Conservation (phyloP, 2,888 invertebrate species). For the Desoria tigrina region DNA sequence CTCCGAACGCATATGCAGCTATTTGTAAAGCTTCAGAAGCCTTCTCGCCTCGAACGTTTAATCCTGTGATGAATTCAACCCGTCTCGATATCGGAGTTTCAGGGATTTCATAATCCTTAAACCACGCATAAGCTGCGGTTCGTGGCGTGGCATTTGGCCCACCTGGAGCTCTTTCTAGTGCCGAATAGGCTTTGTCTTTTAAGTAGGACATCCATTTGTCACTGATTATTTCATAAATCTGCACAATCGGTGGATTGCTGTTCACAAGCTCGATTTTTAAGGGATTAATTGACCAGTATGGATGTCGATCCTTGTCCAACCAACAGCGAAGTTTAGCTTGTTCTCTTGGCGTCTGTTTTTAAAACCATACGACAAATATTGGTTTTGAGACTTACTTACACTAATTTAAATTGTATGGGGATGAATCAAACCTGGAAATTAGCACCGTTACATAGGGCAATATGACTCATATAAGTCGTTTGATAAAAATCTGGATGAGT, state of each 20-base stretch:
- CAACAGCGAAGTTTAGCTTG: slow-evolving; percentile 38
- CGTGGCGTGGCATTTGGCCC: slow-evolving; percentile 40
- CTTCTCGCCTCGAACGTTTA: slow-evolving; percentile 43
- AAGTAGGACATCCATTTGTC: slow-evolving; percentile 43
- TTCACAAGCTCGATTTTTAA: slow-evolving; percentile 40
- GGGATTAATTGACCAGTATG: slow-evolving; percentile 36
- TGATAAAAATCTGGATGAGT: slow-evolving; percentile 20
- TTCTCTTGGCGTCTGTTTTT: slow-evolving; percentile 24
- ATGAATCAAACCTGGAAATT: slow-evolving; percentile 19
- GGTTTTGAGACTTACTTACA: too few relatives aligned
- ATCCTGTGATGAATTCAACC: slow-evolving; percentile 47
- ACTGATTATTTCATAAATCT: slow-evolving; percentile 42
- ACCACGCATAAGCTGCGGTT: slow-evolving; percentile 51
- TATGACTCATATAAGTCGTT: slow-evolving; percentile 20
- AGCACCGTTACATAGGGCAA: slow-evolving; percentile 32
- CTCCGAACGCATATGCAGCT: slow-evolving; percentile 50
- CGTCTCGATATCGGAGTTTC: slow-evolving; percentile 37
- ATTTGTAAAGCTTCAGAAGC: slow-evolving; percentile 48
- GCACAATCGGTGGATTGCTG: slow-evolving; percentile 32
- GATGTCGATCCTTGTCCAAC: slow-evolving; percentile 31
- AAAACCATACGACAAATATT: too few relatives aligned
- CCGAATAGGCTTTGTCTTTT: slow-evolving; percentile 30
- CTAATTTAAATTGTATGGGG: background rate
- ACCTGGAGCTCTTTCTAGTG: slow-evolving; percentile 42
- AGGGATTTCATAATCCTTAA: slow-evolving; percentile 42